Conservation (phyloP, 2,888 invertebrate species). For the Yponomeuta sedellus region DNA sequence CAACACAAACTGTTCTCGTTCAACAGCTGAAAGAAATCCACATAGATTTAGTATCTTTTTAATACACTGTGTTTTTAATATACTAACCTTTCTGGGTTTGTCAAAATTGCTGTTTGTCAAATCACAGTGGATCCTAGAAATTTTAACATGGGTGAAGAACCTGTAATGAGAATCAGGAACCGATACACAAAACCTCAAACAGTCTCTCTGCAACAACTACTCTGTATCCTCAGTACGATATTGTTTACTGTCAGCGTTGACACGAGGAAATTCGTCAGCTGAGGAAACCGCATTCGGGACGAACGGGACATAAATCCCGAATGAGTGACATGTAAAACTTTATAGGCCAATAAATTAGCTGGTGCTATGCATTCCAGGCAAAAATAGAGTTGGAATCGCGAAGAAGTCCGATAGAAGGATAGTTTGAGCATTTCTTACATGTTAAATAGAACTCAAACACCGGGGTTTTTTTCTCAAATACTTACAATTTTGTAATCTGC, state of each 20-base stretch:
- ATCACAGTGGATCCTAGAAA: too few relatives aligned
- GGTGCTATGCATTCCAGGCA: constrained; percentile 50
- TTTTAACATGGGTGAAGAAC: too few relatives aligned
- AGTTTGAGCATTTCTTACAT: not conserved
- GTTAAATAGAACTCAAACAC: not conserved
- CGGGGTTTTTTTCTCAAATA: too few relatives aligned
- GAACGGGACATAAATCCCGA: constrained; percentile 61
- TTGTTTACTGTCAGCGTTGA: constrained; percentile 60
- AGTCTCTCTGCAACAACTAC: not conserved
- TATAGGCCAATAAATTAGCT: constrained; percentile 69
- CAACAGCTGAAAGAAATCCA: too few relatives aligned
- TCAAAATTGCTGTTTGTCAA: too few relatives aligned
- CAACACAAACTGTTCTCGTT: too few relatives aligned
- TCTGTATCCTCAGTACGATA: constrained; percentile 26
- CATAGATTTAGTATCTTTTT: too few relatives aligned
- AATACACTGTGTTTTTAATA: too few relatives aligned
- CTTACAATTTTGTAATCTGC: too few relatives aligned
- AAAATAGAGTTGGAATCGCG: constrained; percentile 51
- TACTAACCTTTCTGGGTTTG: too few relatives aligned
- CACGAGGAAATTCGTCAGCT: constrained; percentile 69
- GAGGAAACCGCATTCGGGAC: constrained; percentile 73
- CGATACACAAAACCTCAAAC: not conserved
- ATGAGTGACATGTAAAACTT: constrained; percentile 73
- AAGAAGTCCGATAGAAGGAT: not conserved
- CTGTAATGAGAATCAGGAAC: not conserved